Conservation (phyloP, 2,113 vertebrate genomes). For the Corythaeola cristata region DNA sequence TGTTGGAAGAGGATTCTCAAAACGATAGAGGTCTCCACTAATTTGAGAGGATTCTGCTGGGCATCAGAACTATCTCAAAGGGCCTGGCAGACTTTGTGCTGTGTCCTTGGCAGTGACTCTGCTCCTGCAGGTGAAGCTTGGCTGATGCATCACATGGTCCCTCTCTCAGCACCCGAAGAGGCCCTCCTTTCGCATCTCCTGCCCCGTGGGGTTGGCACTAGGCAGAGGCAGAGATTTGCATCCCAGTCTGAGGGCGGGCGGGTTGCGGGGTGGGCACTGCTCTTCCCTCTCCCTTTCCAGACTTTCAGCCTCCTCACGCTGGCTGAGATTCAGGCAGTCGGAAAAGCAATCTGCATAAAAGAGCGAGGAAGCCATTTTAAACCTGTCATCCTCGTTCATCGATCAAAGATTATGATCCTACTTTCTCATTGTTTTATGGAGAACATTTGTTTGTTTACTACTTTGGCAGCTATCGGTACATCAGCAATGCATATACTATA, state of each 20-base stretch:
- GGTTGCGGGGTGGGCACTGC: neutral
- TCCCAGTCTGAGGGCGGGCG: rapidly evolving
- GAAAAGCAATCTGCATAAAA: conserved; percentile 57
- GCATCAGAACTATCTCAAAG: neutral
- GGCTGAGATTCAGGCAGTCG: conserved; percentile 27
- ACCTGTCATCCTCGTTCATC: conserved; percentile 43
- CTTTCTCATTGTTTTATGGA: conserved; percentile 63
- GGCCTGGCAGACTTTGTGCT: neutral
- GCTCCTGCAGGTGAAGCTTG: neutral
- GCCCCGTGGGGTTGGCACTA: neutral
- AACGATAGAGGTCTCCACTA: neutral
- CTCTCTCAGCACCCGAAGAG: neutral
- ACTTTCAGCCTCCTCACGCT: neutral
- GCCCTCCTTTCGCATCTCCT: neutral
- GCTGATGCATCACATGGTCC: neutral
- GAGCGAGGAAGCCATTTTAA: conserved; percentile 37
- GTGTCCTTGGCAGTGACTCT: neutral
- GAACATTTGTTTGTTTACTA: conserved; percentile 66
- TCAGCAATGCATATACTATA: conserved; percentile 43
- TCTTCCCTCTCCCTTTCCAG: neutral
- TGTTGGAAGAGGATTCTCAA: neutral
- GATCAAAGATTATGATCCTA: conserved; percentile 64
- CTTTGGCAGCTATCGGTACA: conserved; percentile 40
- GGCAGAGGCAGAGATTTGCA: neutral
- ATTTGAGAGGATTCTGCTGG: neutral